These are phyloP conservation scores for Hapalemur alaotrensis DNA, from an alignment of 2,797 vertebrate species.

Conservation along the genomic window DNA sequence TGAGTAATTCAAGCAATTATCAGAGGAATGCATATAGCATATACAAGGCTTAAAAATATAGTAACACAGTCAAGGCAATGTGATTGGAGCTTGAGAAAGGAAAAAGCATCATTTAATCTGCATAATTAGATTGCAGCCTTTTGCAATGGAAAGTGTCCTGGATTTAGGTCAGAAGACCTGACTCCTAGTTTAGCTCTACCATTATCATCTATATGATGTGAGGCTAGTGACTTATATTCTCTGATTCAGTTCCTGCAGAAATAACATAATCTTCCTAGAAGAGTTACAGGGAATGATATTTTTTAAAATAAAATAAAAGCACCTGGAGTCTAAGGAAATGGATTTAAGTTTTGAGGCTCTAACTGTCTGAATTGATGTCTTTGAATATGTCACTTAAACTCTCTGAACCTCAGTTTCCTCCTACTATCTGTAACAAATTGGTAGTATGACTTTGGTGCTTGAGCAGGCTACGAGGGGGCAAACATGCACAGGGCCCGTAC, in stretches of 20 bases:
- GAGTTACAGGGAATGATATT: background rate
- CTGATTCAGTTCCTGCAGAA: background rate
- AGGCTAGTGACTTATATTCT: background rate
- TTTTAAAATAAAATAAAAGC: background rate
- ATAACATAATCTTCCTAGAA: background rate
- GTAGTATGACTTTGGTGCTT: background rate
- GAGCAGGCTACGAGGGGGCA: background rate
- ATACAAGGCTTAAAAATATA: background rate
- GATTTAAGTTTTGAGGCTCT: background rate
- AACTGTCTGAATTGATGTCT: slow-evolving; percentile 23
- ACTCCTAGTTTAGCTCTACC: background rate
- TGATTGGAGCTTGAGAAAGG: background rate
- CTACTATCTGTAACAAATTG: background rate
- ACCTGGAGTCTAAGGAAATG: background rate
- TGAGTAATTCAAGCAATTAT: slow-evolving; percentile 30
- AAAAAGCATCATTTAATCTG: background rate
- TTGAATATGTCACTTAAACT: background rate
- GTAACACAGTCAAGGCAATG: background rate
- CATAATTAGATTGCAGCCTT: background rate
- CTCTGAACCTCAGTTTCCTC: background rate
- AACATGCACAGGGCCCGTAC: background rate
- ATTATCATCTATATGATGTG: background rate
- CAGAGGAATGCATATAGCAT: background rate
- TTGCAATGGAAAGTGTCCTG: background rate
- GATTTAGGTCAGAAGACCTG: background rate